Base-by-base conservation (phyloP, 2,797 vertebrate genomes). In the Cottoperca gobio region DNA sequence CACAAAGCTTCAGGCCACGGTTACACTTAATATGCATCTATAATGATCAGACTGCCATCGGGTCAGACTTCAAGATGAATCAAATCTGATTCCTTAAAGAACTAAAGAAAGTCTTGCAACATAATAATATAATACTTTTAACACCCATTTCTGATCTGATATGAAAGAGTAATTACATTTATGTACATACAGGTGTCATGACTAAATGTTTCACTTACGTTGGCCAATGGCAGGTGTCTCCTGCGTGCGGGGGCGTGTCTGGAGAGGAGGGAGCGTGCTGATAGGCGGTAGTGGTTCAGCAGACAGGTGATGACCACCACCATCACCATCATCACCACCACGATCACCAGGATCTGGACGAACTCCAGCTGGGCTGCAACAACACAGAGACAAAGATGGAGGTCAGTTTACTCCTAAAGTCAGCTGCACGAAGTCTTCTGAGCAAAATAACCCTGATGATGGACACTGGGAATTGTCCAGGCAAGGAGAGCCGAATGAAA, bases 311-410 rank as follows among this genome's bases (percentile, higher is more conserved):
- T 97, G 90, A 98, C 97, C 78, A 99, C 96, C 87, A 99, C 97
- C 97, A 98, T 97, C 83, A 98, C 97, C 96, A 99, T 97, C 96
- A 99, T 97, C 86, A 98, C 97, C 94, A 98, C 96, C 86, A 98
- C 96, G 69, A 99, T 99, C 91, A 98, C 95, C 92, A 98, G 94
- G 93, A 99, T 98, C 96, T 99, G 97, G 85, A 99, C 96, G 67
- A 99, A 98, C 95, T 99, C 97, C 96, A 99, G 92, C 93, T 99
- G 97, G 92, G 97, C 97, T 99, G 90, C 59, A 94, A 67, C 13
- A 61, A 10, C 42, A 86, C 43, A 63, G 3, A 77, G 6, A 67
- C 13, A 61, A 10, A 52, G 9, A n/a, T 6, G 1, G 1, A 24
- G 8, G 16, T 78, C 40, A 69, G 35, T 35, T 2, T 8, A 33